Evolutionary conservation across 2,113 vertebrate species (phyloP).

Genomic region (Ginglymostoma cirratum): DNA sequence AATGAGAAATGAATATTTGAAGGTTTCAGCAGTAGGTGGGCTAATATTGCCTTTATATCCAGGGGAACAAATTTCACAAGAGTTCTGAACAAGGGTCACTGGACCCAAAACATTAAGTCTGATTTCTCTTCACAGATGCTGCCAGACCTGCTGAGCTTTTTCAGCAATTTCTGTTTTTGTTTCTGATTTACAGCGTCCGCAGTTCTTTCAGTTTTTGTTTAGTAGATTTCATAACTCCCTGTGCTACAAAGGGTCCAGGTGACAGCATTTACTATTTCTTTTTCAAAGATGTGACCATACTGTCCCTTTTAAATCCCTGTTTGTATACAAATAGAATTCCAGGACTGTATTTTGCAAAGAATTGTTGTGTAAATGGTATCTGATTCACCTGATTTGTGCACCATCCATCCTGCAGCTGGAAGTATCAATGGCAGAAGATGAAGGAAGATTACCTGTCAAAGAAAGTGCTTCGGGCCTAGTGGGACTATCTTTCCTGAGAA

Average conservation of each 20-base stretch:
- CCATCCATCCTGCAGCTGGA: not conserved
- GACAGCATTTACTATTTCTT: not conserved
- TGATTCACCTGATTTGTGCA: not conserved
- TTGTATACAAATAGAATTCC: not conserved
- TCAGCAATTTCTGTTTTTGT: too few relatives aligned
- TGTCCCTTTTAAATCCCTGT: not conserved
- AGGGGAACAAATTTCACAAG: not conserved
- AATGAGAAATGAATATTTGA: not conserved
- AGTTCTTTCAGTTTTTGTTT: too few relatives aligned
- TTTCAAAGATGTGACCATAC: not conserved
- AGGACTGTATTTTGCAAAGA: not conserved
- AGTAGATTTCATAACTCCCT: not conserved
- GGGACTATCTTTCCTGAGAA: not conserved
- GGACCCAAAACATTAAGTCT: too few relatives aligned
- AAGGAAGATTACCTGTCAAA: not conserved
- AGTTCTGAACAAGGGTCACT: too few relatives aligned
- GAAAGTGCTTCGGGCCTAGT: not conserved
- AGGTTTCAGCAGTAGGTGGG: not conserved
- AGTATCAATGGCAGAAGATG: constrained; percentile 11
- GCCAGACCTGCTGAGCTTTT: too few relatives aligned
- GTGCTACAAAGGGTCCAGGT: not conserved
- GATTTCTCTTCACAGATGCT: too few relatives aligned
- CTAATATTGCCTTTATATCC: not conserved
- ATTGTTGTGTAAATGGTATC: not conserved
- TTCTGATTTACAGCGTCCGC: too few relatives aligned